These are phyloP conservation scores for Leucophora obtusa DNA, from an alignment of 2,888 invertebrate genomes.

Conservation along the genomic window DNA sequence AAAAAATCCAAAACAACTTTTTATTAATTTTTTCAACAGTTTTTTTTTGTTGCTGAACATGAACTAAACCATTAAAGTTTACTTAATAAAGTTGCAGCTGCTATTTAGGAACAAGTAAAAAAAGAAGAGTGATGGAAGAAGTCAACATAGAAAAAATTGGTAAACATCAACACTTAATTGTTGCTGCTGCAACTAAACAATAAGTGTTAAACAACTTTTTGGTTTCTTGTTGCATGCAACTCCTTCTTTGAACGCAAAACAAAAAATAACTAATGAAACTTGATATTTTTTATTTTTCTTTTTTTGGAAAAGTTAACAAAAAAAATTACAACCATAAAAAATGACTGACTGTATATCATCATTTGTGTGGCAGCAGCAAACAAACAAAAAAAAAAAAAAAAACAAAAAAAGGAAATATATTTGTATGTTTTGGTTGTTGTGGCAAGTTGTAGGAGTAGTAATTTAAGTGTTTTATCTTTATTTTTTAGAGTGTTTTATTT, in stretches of 20 bases:
- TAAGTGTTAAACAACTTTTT: constrained; percentile 25
- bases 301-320: background rate
- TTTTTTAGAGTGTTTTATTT: background rate
- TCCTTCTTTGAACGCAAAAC: constrained; percentile 16
- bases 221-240: constrained; percentile 20
- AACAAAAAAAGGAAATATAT: background rate
- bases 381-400: too few species aligned
- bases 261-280: constrained; percentile 57
- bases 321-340: constrained; percentile 35
- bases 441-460: constrained; percentile 12
- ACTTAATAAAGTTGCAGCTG: constrained; percentile 68
- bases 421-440: background rate
- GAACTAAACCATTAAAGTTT: constrained; percentile 59
- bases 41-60: background rate
- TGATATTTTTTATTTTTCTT: constrained; percentile 44
- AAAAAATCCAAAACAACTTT: constrained; percentile 28
- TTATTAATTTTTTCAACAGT: background rate
- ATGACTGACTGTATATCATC: constrained; percentile 40
- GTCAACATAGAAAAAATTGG: constrained; percentile 67
- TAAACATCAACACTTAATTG: constrained; percentile 77
- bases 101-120: background rate
- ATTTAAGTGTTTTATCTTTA: constrained; percentile 30
- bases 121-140: background rate
- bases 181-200: constrained; percentile 39
- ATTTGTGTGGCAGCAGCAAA: constrained; percentile 22